Conservation (phyloP, 2,797 vertebrate species). For the Silurus aristotelis region DNA sequence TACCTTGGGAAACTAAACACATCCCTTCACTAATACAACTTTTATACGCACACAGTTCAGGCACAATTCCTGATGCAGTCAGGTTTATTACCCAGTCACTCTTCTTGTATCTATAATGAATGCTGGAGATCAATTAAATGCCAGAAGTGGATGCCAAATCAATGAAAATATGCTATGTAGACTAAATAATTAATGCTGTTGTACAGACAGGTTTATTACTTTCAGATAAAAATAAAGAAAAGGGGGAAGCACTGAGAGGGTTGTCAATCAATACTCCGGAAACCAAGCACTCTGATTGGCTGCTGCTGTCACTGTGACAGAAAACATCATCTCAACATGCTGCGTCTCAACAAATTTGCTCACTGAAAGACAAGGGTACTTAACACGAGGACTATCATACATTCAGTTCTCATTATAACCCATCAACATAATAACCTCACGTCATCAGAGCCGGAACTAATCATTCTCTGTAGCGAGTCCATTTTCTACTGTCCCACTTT, state of each 20-base stretch:
- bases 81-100: neutral
- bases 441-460: neutral
- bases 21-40: constrained; percentile 23
- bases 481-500: neutral
- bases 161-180: neutral
- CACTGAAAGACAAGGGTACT: neutral
- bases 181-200: neutral
- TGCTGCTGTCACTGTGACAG: neutral
- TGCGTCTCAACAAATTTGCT: neutral
- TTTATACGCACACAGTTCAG: constrained; percentile 8
- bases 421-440: neutral
- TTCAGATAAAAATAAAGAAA: neutral
- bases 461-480: neutral
- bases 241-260: neutral
- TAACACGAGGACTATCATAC: neutral
- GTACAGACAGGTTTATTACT: constrained; percentile 15
- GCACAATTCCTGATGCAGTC: neutral
- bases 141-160: neutral
- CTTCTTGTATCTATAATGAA: constrained; percentile 9
- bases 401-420: neutral
- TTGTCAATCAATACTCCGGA: neutral
- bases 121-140: neutral
- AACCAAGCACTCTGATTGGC: neutral
- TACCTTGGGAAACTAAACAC: constrained; percentile 45
- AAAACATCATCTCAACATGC: neutral